phyloP scores from a whole-genome alignment of 2,113 vertebrate genomes.

The Cyphomyrus discorhynchus region DNA sequence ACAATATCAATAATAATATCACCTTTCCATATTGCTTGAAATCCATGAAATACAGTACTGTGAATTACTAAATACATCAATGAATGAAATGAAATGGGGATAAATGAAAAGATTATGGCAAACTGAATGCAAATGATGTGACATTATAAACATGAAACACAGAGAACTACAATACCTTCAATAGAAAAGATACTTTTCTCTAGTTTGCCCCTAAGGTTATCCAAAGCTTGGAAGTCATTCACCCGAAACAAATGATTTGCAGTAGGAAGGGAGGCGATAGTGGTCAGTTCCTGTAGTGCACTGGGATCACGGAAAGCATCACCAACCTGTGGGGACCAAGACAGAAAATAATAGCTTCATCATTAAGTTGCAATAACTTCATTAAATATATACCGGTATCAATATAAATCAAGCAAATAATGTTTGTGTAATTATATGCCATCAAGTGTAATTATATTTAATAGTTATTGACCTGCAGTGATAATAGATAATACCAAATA shows the following conservation, averaged over 20 bases:
- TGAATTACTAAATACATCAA: too few relatives aligned
- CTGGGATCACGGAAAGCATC: background rate
- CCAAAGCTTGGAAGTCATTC: conserved; percentile 39
- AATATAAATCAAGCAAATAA: background rate
- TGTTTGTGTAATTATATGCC: background rate
- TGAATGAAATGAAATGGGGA: too few relatives aligned
- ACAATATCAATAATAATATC: too few relatives aligned
- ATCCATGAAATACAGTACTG: too few relatives aligned
- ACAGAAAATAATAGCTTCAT: background rate
- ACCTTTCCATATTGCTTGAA: too few relatives aligned
- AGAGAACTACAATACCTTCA: background rate
- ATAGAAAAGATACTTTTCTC: conserved; percentile 35
- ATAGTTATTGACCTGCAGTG: background rate
- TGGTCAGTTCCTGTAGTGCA: conserved; percentile 36
- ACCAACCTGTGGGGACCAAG: conserved; percentile 42
- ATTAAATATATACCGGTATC: background rate
- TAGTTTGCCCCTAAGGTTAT: conserved; percentile 39
- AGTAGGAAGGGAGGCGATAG: conserved; percentile 33
- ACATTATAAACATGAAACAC: too few relatives aligned
- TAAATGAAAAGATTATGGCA: too few relatives aligned
- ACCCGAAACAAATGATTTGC: conserved; percentile 41
- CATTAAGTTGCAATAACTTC: too few relatives aligned
- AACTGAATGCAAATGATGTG: too few relatives aligned
- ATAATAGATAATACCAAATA: too few relatives aligned
- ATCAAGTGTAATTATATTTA: background rate